Evolutionary conservation across 1,140 invertebrate species (phyloP), one percentile per base, ranked within the genome.

Genomic region (Apis florea): DNA sequence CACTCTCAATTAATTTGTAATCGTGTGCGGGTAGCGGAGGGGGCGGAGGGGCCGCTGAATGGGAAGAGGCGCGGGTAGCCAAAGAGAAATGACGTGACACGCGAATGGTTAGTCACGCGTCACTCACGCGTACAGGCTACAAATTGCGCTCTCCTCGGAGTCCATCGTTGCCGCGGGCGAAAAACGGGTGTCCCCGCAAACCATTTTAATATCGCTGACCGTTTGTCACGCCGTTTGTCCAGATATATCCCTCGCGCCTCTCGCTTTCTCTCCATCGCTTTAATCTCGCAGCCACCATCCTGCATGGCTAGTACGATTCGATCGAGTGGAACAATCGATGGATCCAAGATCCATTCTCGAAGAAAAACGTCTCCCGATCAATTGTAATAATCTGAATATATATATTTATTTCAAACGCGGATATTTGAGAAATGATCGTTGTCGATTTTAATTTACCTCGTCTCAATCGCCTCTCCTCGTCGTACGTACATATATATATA

Each of bases 1-100:
- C 85, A 88, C 85, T 88, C 86, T 87, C 86, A 87, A 88, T 88
- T 88, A 88, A 88, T 88, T 87, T 85, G 79, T 87, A 88, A 88
- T 88, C 83, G 83, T 53, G 53, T 26, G 40, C 24, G 26, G 31
- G 21, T 2, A 26, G 21, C 1, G 24, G 19, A 12, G 2, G 77
- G 17, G 31, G 63, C 9, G 21, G 40, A 47, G 40, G 84, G 2
- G 15, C 15, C 67, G 54, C 74, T 79, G 74, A 59, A 87, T 87
- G 86, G 80, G 86, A 85, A 76, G 75, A 70, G 56, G 58, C 82
- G 69, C 53, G 58, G 59, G 49, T 40, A n/a, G 63, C 79, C 17
- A 63, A 86, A 85, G 86, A 88, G 86, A 88, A 88, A 88, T 88
- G 85, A 88, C 85, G 73, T 80, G 86, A 87, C 86, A 88, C 76